Evolutionary conservation across 1,140 invertebrate genomes (phyloP).

Genomic region (Pinna nobilis): DNA sequence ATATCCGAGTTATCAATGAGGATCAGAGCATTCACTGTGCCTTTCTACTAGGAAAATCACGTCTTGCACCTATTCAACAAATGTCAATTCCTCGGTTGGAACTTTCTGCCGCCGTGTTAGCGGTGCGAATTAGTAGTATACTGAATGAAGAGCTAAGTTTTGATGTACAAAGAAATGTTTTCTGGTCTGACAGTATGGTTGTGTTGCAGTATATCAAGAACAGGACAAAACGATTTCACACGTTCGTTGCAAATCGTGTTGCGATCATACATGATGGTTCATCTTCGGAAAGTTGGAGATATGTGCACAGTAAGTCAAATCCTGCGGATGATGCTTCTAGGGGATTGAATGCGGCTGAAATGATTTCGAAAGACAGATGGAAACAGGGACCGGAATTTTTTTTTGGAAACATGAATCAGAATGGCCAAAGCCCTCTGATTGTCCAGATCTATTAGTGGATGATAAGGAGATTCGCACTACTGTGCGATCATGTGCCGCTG

Average conservation of each 20-base stretch:
- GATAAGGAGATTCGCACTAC: too few species aligned
- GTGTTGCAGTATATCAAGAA: slow-evolving; percentile 39
- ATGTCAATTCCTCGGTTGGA: slow-evolving; percentile 37
- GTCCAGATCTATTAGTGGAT: too few species aligned
- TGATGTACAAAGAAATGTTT: not conserved
- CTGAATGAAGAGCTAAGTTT: slow-evolving; percentile 22
- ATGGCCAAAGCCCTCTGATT: too few species aligned
- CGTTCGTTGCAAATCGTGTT: slow-evolving; percentile 38
- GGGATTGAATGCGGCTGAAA: slow-evolving; percentile 18
- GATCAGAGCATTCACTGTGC: slow-evolving; percentile 9
- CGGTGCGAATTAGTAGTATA: slow-evolving; percentile 15
- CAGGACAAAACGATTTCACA: slow-evolving; percentile 26
- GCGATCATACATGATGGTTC: slow-evolving; percentile 7
- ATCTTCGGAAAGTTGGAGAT: slow-evolving; percentile 25
- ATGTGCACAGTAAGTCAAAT: slow-evolving; percentile 26
- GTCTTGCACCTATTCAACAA: slow-evolving; percentile 21
- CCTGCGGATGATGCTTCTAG: slow-evolving; percentile 44
- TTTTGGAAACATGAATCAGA: slow-evolving; percentile 17
- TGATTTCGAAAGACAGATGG: slow-evolving; percentile 22
- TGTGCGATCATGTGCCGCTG: too few species aligned
- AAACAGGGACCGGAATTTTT: slow-evolving; percentile 40
- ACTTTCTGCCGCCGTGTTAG: slow-evolving; percentile 16
- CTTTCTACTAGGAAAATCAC: slow-evolving; percentile 35
- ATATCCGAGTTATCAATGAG: slow-evolving; percentile 8
- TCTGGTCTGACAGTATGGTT: slow-evolving; percentile 43